Base-by-base conservation (phyloP, 2,888 invertebrate species). In the Thymelicus acteon region DNA sequence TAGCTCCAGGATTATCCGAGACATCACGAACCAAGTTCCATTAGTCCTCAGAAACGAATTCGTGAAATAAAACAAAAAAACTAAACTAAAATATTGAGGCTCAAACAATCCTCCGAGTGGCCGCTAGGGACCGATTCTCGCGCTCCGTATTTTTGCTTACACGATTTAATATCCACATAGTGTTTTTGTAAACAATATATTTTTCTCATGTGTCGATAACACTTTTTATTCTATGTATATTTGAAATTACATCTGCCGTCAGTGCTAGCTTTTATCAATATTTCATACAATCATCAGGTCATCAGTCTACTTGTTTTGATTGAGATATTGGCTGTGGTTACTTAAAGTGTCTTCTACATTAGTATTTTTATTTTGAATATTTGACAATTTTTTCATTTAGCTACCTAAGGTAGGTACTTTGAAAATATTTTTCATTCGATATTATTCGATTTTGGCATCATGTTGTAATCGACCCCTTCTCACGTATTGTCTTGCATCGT, bases 51-150 rank as follows among this genome's bases (percentile, higher is more conserved):
- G 80, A 78, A 64, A 69, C 71, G 73, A 71, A 73, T 70, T 57
- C 72, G 78, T 80, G 78, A 82, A 78, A 81, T 81, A 79, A 76
- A 61, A 24, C 73, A 78, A 79, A 80, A 72, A 54, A 75, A 62
- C 49, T 58, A 60, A 67, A 60, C 39, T 67, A 78, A 81, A 78
- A 77, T 79, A 78, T 80, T 74, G 72, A 74, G 66, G 73, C 70
- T 13, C 40, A 37, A 76, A 76, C 79, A 78, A 76, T 73, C 70
- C 73, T 74, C 62, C 73, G 73, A 58, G 12, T 57, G 57, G 37
- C 7, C 31, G 57, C 13, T 13, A 4, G 57, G 57, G 13, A 57
- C 13, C 37, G 13, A 57, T 57, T 37, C 37, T 57, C 57, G 19
- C 13, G 37, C 13, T 54, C 24, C 3, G 7, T 52, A 54, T 24